phyloP scores from a whole-genome alignment of 37 sponge, comb jelly and placozoan genomes.

The Bolinopsis microptera region DNA sequence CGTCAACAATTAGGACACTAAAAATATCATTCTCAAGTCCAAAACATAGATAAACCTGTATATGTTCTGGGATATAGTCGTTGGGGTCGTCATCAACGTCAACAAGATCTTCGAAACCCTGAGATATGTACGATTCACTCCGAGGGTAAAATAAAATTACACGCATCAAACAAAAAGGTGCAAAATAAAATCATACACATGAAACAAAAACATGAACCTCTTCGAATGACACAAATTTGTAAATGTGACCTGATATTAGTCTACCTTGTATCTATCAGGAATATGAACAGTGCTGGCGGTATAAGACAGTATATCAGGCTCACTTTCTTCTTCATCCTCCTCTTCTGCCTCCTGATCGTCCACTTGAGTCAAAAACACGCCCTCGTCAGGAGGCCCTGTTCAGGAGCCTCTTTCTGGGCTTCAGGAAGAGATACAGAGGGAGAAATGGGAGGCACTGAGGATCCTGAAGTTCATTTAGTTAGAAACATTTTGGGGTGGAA shows the following conservation, averaged over 20 bases:
- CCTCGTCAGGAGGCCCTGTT: not conserved
- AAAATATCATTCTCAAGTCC: too few species aligned
- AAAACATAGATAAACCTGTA: not conserved
- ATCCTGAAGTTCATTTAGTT: too few species aligned
- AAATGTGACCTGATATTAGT: too few species aligned
- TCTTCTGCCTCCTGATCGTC: slow-evolving; percentile 33
- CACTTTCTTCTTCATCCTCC: slow-evolving; percentile 28
- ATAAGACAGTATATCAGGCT: slow-evolving; percentile 21
- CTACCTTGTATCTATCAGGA: slow-evolving; percentile 41
- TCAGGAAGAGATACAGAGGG: not conserved
- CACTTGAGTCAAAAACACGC: slow-evolving; percentile 30
- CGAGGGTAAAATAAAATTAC: not conserved
- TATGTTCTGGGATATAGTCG: not conserved
- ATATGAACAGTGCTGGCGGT: slow-evolving; percentile 10
- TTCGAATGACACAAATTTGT: too few species aligned
- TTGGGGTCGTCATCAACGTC: slow-evolving; percentile 48
- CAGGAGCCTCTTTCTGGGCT: not conserved
- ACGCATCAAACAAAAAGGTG: not conserved
- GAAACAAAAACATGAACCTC: too few species aligned
- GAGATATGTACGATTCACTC: not conserved
- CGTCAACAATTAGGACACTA: too few species aligned
- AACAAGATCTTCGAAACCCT: slow-evolving; percentile 51
- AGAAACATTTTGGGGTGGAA: too few species aligned
- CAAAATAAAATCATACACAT: too few species aligned
- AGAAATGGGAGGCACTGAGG: not conserved